Conservation (phyloP, 1,140 invertebrate genomes). For the Drosophila novamexicana region DNA sequence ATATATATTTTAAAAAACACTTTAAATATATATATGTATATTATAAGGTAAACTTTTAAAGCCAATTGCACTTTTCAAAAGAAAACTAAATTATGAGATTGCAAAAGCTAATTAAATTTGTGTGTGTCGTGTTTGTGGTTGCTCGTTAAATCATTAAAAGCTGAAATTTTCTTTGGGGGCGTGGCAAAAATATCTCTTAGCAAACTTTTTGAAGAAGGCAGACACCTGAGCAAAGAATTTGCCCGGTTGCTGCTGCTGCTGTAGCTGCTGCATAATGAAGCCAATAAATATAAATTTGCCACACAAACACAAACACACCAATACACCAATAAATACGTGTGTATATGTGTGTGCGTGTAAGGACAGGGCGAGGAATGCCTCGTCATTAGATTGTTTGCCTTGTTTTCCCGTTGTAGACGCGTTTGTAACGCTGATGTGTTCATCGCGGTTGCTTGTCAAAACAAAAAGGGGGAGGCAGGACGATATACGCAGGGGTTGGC, state of each 20-base stretch:
- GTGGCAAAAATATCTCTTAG: slow-evolving; percentile 19
- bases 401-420: slow-evolving; percentile 78
- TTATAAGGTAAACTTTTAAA: no score
- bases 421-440: slow-evolving; percentile 83
- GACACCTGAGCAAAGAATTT: slow-evolving; percentile 54
- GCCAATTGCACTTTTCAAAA: no score
- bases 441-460: slow-evolving; percentile 84
- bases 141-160: slow-evolving; percentile 64
- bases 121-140: slow-evolving; percentile 15
- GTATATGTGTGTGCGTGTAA: no score
- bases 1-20: no score
- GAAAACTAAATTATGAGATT: slow-evolving; percentile 2
- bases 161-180: slow-evolving; percentile 2
- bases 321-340: slow-evolving; percentile 3
- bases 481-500: slow-evolving; percentile 15
- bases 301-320: slow-evolving; percentile 48
- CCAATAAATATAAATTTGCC: slow-evolving; percentile 84
- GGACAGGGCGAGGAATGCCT: slow-evolving; percentile 46
- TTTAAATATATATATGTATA: no score
- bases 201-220: slow-evolving; percentile 26
- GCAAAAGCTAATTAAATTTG: slow-evolving; percentile 54
- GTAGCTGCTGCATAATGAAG: slow-evolving; percentile 77
- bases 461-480: slow-evolving; percentile 64
- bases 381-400: slow-evolving; percentile 81
- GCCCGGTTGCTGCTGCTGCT: slow-evolving; percentile 24